These are phyloP conservation scores for Cheilosia impressa DNA, from an alignment of 2,888 invertebrate genomes.

Conservation along the genomic window DNA sequence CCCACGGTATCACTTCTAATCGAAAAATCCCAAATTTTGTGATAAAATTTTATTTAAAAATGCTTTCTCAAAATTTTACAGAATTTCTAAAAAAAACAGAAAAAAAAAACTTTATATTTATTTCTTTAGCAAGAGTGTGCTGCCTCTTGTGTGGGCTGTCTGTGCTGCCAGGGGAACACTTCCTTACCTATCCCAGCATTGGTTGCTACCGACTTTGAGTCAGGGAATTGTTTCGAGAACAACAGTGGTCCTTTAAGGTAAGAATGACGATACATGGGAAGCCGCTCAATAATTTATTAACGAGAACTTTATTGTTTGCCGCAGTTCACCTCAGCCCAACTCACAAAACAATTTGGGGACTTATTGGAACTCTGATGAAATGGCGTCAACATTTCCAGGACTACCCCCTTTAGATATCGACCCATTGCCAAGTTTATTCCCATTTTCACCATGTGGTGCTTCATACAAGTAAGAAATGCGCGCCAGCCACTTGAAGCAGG, in stretches of 20 bases:
- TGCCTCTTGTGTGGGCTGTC: constrained; percentile 83
- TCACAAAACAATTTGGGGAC: constrained; percentile 78
- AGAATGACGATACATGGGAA: not conserved
- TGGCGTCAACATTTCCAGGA: constrained; percentile 92
- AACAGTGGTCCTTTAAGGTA: constrained; percentile 67
- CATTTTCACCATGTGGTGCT: constrained; percentile 92
- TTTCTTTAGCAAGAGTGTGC: constrained; percentile 82
- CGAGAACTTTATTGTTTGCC: not conserved
- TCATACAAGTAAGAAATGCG: constrained; percentile 88
- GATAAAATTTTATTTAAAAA: too few species aligned
- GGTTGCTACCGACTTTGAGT: constrained; percentile 83
- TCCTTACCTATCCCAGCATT: constrained; percentile 83
- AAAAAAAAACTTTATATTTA: not conserved
- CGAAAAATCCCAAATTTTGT: too few species aligned
- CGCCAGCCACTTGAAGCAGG: not conserved
- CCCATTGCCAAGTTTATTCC: constrained; percentile 93
- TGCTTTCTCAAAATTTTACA: too few species aligned
- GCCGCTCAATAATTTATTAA: not conserved
- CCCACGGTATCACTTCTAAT: too few species aligned
- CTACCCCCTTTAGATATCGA: constrained; percentile 93
- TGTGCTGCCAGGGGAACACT: constrained; percentile 83
- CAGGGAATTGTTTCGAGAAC: constrained; percentile 83
- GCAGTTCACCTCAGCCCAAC: constrained; percentile 76
- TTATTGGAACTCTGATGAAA: constrained; percentile 88
- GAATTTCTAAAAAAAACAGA: too few species aligned